These are phyloP conservation scores for Arrhamphus sclerolepis DNA, from an alignment of 2,797 vertebrate genomes.

Conservation along the genomic window DNA sequence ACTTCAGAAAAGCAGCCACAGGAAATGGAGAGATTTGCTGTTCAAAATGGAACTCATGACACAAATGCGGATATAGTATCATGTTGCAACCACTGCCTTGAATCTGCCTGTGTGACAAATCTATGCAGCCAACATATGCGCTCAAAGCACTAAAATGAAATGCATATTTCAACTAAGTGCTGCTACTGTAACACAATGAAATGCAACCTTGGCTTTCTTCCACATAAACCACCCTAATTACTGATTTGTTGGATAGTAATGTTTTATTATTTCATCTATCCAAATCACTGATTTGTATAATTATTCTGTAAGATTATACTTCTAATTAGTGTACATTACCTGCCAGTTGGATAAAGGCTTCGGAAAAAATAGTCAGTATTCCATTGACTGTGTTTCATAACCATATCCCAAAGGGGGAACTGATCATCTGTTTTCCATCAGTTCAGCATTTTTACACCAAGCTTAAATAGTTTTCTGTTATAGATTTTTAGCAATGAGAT, in stretches of 20 bases:
- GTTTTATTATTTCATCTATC: no score
- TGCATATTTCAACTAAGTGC: not conserved
- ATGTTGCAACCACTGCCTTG: conserved; percentile 52
- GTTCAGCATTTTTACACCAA: conserved; percentile 4
- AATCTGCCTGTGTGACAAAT: conserved; percentile 46
- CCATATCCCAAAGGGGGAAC: not conserved
- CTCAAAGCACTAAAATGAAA: conserved; percentile 13
- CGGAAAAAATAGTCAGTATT: not conserved
- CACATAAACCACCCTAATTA: no score
- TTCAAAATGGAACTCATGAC: conserved; percentile 50
- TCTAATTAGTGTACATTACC: no score
- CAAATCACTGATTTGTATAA: no score
- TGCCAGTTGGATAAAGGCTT: no score
- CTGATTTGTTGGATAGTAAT: no score
- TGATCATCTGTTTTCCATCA: not conserved
- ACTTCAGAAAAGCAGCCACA: conserved; percentile 41
- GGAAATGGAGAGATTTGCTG: conserved; percentile 50
- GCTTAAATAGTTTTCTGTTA: not conserved
- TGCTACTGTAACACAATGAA: not conserved
- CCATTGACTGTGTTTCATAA: conserved; percentile 4
- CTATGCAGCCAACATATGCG: conserved; percentile 12
- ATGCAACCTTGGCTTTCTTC: not conserved
- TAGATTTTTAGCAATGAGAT: not conserved
- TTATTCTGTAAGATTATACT: no score
- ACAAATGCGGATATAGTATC: conserved; percentile 65